Evolutionary conservation across 1,140 invertebrate genomes (phyloP), one percentile per base, ranked within the genome.

Genomic region (Drosophila lacertosa): DNA sequence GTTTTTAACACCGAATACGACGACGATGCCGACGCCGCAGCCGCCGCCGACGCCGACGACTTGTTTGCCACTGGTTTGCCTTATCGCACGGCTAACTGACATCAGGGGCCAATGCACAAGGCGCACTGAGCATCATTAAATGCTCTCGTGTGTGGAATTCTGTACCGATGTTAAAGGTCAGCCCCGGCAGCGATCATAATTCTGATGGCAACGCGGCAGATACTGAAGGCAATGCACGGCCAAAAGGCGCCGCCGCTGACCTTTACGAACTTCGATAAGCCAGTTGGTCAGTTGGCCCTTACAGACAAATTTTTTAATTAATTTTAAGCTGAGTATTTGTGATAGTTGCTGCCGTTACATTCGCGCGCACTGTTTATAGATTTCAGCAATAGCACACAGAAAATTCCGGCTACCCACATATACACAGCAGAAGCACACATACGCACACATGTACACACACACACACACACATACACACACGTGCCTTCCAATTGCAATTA

Each of bases 401-500:
- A 69, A 69, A 70, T 70, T 70, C 51, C 51, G 26, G 66, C 66
- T 67, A 16, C 33, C 29, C 51, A 50, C 16, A 44, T 15, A 69
- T 39, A 44, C 35, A 74, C 18, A 65, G 4, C 20, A 24, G 22
- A 55, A n/a, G 9, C 29, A 45, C 1, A 50, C 9, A 39, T 5
- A 29, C 44, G 42, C 2, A 42, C 2, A 42, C 13, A 26, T 47
- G 40, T 16, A 44, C 37, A 74, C 37, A 33, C 35, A 63, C n/a
- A 70, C 37, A 42, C 24, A 55, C 29, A 60, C 57, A 54, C 45
- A 64, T 33, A 55, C 59, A 77, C 16, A 70, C 71, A 84, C 72
- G 81, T 86, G 81, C 73, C 77, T 78, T 77, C 77, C 77, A 84
- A 81, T 84, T 86, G 82, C 77, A 86, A 80, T 84, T 77, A 70